Evolutionary conservation across 2,113 vertebrate genomes (phyloP), one percentile per base, ranked within the genome.

Genomic region (Hippoglossus stenolepis): DNA sequence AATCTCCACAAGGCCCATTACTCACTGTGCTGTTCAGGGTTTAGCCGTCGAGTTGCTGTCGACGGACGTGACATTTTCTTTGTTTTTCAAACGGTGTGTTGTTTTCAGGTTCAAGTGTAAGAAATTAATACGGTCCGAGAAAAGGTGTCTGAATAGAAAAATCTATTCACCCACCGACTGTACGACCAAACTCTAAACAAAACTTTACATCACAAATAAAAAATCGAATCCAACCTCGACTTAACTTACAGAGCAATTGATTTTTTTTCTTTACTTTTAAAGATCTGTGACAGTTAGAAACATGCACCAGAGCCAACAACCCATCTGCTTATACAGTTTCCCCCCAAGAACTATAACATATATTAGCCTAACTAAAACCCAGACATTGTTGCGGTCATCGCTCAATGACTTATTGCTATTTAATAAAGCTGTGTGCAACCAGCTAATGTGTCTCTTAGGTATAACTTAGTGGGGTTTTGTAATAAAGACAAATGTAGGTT

Each of bases 401-500:
- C 69, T 85, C 63, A 70, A 66, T 2, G 35, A 80, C 51, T 72
- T 70, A 68, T 76, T 83, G 60, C 69, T 73, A 67, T 90, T 85
- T 83, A 75, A 90, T 84, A 81, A 87, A 83, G 71, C 60, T 13
- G 31, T 45, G 56, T 81, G 80, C 38, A 66, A 76, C 54, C 24
- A 56, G 49, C 51, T 80, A 77, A 81, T 86, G 68, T 68, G 43
- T 83, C 72, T 75, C 54, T 69, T 38, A 57, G 68, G 59, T 85
- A 66, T 84, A 74, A 77, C 66, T 47, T 65, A 58, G 51, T 53
- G 63, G 20, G 47, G 26, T 77, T 85, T 78, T 78, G 13, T 80
- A 80, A 85, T 88, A 83, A 86, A 88, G 82, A 89, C 77, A 86
- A 90, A 93, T 88, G 71, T 54, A 75, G 20, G 43, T 64, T 74